Conservation (phyloP, 2,888 invertebrate genomes). For the Athrips mouffetella region DNA sequence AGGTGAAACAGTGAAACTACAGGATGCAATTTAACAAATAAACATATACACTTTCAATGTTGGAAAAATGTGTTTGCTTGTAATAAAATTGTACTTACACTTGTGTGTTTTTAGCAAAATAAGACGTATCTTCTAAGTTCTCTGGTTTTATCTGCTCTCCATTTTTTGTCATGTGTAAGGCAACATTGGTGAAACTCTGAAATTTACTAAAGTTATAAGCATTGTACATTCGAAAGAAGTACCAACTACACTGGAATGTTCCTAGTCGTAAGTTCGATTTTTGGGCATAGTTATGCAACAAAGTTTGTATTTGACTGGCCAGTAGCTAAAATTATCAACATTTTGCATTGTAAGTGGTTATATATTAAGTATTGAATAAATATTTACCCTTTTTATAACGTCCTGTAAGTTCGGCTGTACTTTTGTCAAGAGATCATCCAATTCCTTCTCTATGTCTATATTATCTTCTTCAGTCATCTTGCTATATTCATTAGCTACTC, state of each 20-base stretch:
- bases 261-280: background rate
- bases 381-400: slow-evolving; percentile 79
- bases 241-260: background rate
- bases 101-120: slow-evolving; percentile 76
- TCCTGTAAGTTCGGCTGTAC: slow-evolving; percentile 78
- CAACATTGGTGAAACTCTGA: slow-evolving; percentile 80
- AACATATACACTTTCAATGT: too few relatives aligned
- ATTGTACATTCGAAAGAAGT: background rate
- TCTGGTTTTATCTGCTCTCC: slow-evolving; percentile 67
- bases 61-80: background rate
- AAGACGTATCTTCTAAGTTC: slow-evolving; percentile 71
- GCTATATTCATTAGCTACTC: slow-evolving; percentile 36
- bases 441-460: slow-evolving; percentile 68
- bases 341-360: too few relatives aligned
- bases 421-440: slow-evolving; percentile 66
- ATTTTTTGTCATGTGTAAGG: slow-evolving; percentile 69
- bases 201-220: background rate
- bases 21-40: background rate
- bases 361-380: slow-evolving; percentile 18
- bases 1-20: too few relatives aligned
- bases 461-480: slow-evolving; percentile 60
- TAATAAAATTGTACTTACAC: slow-evolving; percentile 62
- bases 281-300: background rate
- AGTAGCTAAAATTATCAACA: too few relatives aligned
- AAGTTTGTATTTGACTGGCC: too few relatives aligned